Conservation (phyloP, 2,113 vertebrate genomes). For the Gymnarchus niloticus region DNA sequence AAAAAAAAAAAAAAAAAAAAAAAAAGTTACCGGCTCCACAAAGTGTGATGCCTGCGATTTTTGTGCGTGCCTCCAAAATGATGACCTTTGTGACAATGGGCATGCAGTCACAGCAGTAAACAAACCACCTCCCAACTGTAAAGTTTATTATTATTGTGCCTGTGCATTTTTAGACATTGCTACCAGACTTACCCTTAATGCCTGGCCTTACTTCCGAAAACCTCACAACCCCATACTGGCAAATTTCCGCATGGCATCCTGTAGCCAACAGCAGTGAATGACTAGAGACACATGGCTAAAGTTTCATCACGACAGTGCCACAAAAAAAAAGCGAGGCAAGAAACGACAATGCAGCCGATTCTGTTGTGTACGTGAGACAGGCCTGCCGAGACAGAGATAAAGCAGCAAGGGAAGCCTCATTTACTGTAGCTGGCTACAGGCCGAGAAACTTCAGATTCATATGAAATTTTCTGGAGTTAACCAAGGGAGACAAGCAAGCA, state of each 20-base stretch:
- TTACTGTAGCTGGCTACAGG: conserved; percentile 56
- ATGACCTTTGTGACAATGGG: conserved; percentile 31
- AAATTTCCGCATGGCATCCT: neutral
- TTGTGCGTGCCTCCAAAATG: neutral
- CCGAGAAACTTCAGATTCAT: conserved; percentile 22
- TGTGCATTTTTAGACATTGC: conserved; percentile 48
- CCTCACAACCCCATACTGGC: conserved; percentile 27
- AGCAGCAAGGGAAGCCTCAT: conserved; percentile 33
- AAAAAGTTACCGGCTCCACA: neutral
- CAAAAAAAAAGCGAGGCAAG: neutral
- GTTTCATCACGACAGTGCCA: neutral
- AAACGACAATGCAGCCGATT: conserved; percentile 47
- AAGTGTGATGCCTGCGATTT: neutral
- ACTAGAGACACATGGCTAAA: neutral
- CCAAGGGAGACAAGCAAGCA: conserved; percentile 49
- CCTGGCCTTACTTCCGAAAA: conserved; percentile 32
- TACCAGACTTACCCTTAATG: conserved; percentile 43
- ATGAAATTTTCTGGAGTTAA: conserved; percentile 35
- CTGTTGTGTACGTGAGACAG: conserved; percentile 56
- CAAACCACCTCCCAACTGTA: conserved; percentile 43
- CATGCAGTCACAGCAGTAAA: conserved; percentile 40
- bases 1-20: no score
- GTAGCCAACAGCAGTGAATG: neutral
- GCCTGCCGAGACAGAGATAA: conserved; percentile 26
- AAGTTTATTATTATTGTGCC: conserved; percentile 43